Conservation (phyloP, 2,113 vertebrate species). For the Clarias gariepinus region DNA sequence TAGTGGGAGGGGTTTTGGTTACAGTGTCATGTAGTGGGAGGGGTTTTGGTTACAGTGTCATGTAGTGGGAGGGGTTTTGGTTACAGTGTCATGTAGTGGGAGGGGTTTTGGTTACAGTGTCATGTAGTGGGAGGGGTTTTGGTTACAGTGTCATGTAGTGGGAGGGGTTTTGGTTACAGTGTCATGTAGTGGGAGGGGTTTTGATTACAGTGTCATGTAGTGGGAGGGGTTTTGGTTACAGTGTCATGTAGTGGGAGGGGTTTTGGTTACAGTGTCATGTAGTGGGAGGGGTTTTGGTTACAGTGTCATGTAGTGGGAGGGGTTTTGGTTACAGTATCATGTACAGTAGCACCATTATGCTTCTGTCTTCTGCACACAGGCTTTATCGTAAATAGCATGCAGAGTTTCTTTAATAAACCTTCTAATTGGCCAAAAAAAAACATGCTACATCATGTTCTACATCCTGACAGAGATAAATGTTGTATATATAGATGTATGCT, state of each 20-base stretch:
- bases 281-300: too few species aligned
- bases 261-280: too few species aligned
- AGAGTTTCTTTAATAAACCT: neutral
- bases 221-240: neutral
- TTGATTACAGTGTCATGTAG: neutral
- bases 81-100: neutral
- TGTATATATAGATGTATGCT: neutral
- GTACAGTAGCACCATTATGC: neutral
- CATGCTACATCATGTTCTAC: neutral
- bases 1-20: neutral
- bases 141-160: neutral
- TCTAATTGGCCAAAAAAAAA: neutral
- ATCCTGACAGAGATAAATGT: too few species aligned
- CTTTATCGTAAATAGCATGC: neutral
- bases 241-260: neutral
- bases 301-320: too few species aligned
- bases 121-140: neutral
- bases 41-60: neutral
- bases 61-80: too few species aligned
- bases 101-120: neutral
- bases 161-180: neutral
- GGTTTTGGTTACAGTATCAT: too few species aligned
- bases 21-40: neutral
- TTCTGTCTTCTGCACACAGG: neutral
- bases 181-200: neutral